These are phyloP conservation scores for Psophia crepitans DNA, from an alignment of 2,113 vertebrate genomes.

Conservation along the genomic window DNA sequence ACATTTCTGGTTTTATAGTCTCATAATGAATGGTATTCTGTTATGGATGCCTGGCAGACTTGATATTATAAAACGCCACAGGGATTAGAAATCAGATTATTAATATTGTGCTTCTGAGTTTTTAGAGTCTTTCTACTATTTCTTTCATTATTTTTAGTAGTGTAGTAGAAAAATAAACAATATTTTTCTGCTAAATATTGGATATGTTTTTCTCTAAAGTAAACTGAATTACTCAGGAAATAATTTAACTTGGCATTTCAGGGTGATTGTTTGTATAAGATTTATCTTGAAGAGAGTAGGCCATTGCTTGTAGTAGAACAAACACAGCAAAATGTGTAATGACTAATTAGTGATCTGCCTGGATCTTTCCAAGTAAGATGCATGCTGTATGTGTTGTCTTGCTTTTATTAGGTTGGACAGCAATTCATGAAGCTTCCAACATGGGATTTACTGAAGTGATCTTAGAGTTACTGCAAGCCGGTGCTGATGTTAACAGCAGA, in stretches of 20 bases:
- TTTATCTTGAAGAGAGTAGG: background rate
- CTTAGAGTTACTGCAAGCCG: constrained; percentile 78
- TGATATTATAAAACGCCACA: background rate
- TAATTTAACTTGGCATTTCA: background rate
- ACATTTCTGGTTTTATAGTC: background rate
- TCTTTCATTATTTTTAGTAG: background rate
- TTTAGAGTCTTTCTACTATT: background rate
- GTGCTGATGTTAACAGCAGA: constrained; percentile 78
- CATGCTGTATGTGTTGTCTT: background rate
- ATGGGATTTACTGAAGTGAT: constrained; percentile 70
- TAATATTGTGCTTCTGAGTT: background rate
- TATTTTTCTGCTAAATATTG: background rate
- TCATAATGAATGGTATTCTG: background rate
- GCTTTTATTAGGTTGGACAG: constrained; percentile 81
- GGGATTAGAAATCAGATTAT: background rate
- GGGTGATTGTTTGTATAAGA: background rate
- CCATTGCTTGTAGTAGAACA: background rate
- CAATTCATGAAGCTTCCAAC: constrained; percentile 81
- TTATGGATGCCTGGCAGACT: background rate
- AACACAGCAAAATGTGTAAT: background rate
- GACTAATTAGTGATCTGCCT: background rate
- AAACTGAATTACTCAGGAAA: background rate
- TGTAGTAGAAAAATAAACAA: background rate
- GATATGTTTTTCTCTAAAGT: background rate
- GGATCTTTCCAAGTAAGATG: background rate